Percentiles rank a stretch among this genome's conserved stretches.
Evolutionary conservation across 2,113 vertebrate species (phyloP).

Genomic region (Anarrhichthys ocellatus): DNA sequence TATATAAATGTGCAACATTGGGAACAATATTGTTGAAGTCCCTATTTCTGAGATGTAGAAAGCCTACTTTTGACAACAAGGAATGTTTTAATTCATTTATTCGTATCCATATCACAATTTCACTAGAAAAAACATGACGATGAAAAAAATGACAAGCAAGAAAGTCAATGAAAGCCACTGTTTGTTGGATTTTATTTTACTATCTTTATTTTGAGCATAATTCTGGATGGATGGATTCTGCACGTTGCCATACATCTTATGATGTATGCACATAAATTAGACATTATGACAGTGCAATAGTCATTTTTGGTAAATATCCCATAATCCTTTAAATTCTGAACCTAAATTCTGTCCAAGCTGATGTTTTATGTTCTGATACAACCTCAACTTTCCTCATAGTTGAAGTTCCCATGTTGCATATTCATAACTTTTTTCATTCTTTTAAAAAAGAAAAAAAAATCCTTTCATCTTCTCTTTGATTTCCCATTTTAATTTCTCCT

Average conservation of each 20-base stretch:
- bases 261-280: slow-evolving; percentile 71
- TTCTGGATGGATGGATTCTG: slow-evolving; percentile 50
- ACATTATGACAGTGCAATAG: slow-evolving; percentile 15
- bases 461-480: slow-evolving; percentile 84
- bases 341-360: background rate
- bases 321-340: slow-evolving; percentile 21
- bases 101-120: slow-evolving; percentile 21
- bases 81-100: slow-evolving; percentile 9
- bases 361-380: slow-evolving; percentile 9
- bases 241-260: slow-evolving; percentile 78
- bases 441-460: slow-evolving; percentile 75
- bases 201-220: slow-evolving; percentile 44
- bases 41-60: slow-evolving; percentile 8
- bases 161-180: slow-evolving; percentile 82
- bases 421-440: slow-evolving; percentile 85
- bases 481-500: slow-evolving; percentile 88
- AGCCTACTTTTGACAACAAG: background rate
- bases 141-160: slow-evolving; percentile 59
- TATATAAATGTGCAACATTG: slow-evolving; percentile 84
- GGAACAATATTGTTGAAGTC: slow-evolving; percentile 64
- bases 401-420: slow-evolving; percentile 85
- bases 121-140: background rate
- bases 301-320: slow-evolving; percentile 12
- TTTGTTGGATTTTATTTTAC: slow-evolving; percentile 51
- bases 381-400: slow-evolving; percentile 24